Base-by-base conservation (phyloP, 2,888 invertebrate genomes). In the Chrysodeixis includens region DNA sequence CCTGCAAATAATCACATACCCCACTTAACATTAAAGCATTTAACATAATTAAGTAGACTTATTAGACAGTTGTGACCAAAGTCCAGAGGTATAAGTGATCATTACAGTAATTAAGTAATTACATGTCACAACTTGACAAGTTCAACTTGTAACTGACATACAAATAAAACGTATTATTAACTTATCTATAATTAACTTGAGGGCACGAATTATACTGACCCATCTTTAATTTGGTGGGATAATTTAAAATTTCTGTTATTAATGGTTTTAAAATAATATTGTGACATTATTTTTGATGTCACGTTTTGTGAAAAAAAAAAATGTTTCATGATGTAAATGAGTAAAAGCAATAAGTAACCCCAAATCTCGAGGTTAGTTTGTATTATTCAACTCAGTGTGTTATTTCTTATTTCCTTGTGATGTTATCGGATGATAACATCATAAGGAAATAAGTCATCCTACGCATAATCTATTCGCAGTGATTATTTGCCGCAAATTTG, bases 81-180 rank as follows among this genome's bases (percentile, higher is more conserved):
- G 35, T 35, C 16, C 18, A 12, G 46, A 60, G 46, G 59, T 57
- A 71, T 77, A 49, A 8, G 30, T 46, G 16, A 67, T 63, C 26
- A 26, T 26, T 26, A 26, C 3, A 4, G 26, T 26, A 26, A 26
- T 77, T 58, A 61, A 10, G 30, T 74, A 78, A 78, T 78, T 59
- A 74, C 18, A 74, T 12, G 54, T 63, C 59, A 66, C 49, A 32
- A 57, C 57, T 58, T 76, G 56, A 64, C 71, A 58, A 62, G 56
- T 40, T 66, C 44, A 76, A 71, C 62, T 57, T 46, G 35, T 26
- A 44, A 18, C 22, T 22, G 30, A 30, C 32, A 32, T 56, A 49
- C 46, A 66, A 56, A 66, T 60, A 60, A 61, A 62, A 66, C 22
- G 57, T 56, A 49, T 74, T 62, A 74, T 78, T 74, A 68, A 63